Evolutionary conservation across 2,113 vertebrate species (phyloP).

Genomic region (Pygathrix nemaeus): DNA sequence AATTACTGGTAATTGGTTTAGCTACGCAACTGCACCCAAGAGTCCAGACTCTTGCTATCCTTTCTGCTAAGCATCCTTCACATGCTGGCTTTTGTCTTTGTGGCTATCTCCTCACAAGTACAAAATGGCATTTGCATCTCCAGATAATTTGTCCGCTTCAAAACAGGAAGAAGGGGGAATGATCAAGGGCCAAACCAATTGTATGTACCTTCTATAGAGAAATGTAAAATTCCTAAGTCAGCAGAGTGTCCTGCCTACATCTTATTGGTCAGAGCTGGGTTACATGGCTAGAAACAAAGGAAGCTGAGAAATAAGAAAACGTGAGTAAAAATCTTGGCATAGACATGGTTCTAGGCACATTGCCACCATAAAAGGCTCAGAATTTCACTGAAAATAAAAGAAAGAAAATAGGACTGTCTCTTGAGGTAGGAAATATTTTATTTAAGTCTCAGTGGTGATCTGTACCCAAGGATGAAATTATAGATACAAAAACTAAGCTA

Average conservation of each 20-base stretch:
- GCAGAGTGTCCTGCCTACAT: not conserved
- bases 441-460: not conserved
- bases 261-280: constrained; percentile 10
- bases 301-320: not conserved
- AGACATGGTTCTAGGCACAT: not conserved
- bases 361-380: not conserved
- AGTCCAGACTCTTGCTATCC: not conserved
- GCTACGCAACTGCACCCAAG: not conserved
- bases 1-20: not conserved
- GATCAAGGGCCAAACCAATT: not conserved
- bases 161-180: not conserved
- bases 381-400: not conserved
- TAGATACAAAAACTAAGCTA: not conserved
- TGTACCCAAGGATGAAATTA: not conserved
- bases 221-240: not conserved
- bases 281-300: not conserved
- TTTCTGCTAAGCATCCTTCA: not conserved
- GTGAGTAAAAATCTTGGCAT: not conserved
- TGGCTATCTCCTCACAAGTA: not conserved
- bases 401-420: not conserved
- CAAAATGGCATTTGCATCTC: not conserved
- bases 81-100: not conserved
- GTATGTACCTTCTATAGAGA: not conserved
- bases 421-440: constrained; percentile 18
- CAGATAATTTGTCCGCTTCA: not conserved